phyloP scores from a whole-genome alignment of 2,888 invertebrate species.

The Rutpela maculata region DNA sequence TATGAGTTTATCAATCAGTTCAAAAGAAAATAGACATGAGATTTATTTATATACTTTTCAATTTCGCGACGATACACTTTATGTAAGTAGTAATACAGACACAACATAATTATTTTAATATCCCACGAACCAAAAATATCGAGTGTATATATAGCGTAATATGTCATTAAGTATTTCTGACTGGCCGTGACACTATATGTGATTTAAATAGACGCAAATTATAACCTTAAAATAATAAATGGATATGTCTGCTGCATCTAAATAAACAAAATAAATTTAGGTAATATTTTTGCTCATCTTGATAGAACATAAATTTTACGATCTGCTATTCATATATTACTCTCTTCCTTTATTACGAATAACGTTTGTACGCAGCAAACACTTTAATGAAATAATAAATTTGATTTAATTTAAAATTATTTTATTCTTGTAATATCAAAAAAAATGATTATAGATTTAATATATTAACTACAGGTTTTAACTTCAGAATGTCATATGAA shows the following conservation, averaged over 20 bases:
- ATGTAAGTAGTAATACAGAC: background rate
- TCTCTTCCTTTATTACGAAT: background rate
- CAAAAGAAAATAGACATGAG: too few species aligned
- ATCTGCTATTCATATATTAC: background rate
- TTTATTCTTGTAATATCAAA: too few species aligned
- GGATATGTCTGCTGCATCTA: background rate
- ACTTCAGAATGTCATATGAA: too few species aligned
- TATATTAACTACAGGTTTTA: too few species aligned
- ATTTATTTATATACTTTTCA: background rate
- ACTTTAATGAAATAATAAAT: background rate
- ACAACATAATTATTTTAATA: background rate
- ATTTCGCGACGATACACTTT: background rate
- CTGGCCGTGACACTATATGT: conserved; percentile 3
- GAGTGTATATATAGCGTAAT: conserved; percentile 1
- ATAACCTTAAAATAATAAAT: conserved; percentile 3
- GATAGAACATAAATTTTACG: background rate
- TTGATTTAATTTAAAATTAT: too few species aligned
- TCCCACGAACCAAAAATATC: background rate
- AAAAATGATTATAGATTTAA: too few species aligned
- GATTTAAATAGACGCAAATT: conserved; percentile 3
- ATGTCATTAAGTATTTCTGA: conserved; percentile 3
- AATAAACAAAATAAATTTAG: background rate
- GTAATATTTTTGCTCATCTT: background rate
- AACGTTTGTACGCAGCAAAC: background rate
- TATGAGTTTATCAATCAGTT: too few species aligned